phyloP scores from a whole-genome alignment of 2,888 invertebrate species.

The Drosophila acutilabella region DNA sequence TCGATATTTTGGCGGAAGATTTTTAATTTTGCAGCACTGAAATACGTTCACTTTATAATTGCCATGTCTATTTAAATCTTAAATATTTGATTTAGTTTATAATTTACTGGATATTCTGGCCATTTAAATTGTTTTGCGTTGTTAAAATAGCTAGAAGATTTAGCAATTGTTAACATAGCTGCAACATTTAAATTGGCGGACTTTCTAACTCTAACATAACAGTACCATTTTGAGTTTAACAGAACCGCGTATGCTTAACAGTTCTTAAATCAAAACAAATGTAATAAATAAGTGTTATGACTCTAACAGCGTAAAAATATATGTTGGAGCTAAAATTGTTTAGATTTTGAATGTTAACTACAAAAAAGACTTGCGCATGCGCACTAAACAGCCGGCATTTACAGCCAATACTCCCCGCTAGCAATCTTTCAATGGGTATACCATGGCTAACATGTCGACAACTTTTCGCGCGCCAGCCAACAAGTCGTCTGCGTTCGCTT shows the following conservation, averaged over 20 bases:
- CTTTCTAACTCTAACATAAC: background rate
- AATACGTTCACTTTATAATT: too few relatives aligned
- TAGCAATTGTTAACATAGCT: too few relatives aligned
- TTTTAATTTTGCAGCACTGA: too few relatives aligned
- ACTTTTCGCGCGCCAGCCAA: slow-evolving; percentile 73
- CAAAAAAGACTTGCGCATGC: slow-evolving; percentile 51
- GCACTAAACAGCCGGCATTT: slow-evolving; percentile 57
- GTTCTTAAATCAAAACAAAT: background rate
- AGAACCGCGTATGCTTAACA: background rate
- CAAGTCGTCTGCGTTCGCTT: slow-evolving; percentile 76
- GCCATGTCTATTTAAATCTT: too few relatives aligned
- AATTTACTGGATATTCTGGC: too few relatives aligned
- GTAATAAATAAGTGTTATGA: background rate
- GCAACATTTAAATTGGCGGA: background rate
- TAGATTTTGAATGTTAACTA: background rate
- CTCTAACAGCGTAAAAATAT: too few relatives aligned
- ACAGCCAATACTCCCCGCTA: background rate
- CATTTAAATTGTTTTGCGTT: too few relatives aligned
- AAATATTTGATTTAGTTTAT: too few relatives aligned
- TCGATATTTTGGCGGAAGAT: too few relatives aligned
- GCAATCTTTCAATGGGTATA: slow-evolving; percentile 20
- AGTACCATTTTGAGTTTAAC: slow-evolving; percentile 24
- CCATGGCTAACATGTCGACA: slow-evolving; percentile 45
- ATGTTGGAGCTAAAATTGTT: background rate
- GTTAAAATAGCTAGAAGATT: too few relatives aligned